Percentiles rank a stretch among this genome's conserved stretches.
Conservation (phyloP, 53 echinoderm and acorn worm species). For the Antedon mediterranea region DNA sequence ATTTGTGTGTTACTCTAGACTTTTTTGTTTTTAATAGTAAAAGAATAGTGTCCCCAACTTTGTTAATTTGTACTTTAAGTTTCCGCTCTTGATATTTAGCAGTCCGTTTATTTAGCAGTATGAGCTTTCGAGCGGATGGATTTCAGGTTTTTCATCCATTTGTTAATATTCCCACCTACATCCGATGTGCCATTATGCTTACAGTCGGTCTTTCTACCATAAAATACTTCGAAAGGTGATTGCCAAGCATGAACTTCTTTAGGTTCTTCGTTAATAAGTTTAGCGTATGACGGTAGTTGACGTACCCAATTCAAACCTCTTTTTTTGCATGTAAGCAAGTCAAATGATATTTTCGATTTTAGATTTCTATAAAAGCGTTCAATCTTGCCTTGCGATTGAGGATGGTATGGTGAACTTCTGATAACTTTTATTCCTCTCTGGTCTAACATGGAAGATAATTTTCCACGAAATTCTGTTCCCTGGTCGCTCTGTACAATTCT, state of each 20-base stretch:
- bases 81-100: conserved; percentile 6
- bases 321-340: not conserved
- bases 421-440: conserved; percentile 10
- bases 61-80: conserved; percentile 12
- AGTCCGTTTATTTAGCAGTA: conserved; percentile 6
- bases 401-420: conserved; percentile 10
- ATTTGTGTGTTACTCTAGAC: conserved; percentile 13
- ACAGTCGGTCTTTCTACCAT: conserved; percentile 3
- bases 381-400: conserved; percentile 6
- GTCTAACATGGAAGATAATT: conserved; percentile 3
- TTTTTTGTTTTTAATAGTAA: conserved; percentile 5
- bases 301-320: conserved; percentile 13
- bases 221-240: not conserved
- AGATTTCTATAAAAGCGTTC: conserved; percentile 9
- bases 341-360: conserved; percentile 4
- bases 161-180: not conserved
- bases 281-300: not conserved
- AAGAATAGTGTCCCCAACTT: conserved; percentile 6
- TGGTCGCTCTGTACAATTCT: conserved; percentile 4
- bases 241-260: conserved; percentile 6
- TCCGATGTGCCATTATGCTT: not conserved
- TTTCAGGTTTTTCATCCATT: not conserved
- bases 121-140: conserved; percentile 2
- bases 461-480: conserved; percentile 9
- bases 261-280: conserved; percentile 5